Evolutionary conservation across 2,113 vertebrate species (phyloP).

Genomic region (Pogonocichla stellata): DNA sequence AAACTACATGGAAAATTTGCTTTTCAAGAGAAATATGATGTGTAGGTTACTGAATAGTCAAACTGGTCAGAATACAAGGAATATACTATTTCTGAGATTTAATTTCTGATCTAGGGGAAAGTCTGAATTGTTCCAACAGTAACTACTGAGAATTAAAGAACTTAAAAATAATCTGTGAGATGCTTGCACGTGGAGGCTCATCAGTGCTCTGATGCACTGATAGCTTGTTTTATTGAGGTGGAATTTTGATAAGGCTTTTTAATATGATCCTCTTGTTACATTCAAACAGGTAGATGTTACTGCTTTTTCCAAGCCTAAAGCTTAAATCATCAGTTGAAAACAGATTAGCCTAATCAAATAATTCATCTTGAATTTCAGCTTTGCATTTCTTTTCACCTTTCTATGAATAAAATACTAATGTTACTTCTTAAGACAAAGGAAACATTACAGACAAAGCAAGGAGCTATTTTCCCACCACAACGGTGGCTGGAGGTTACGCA

Average conservation of each 20-base stretch:
- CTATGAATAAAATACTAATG: not conserved
- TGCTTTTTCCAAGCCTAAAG: conserved; percentile 2
- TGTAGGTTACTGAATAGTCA: not conserved
- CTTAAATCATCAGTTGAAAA: not conserved
- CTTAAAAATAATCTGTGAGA: not conserved
- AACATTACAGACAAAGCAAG: not conserved
- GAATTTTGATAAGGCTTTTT: conserved; percentile 19
- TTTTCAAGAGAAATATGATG: not conserved
- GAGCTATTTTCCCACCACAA: not conserved
- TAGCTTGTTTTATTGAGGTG: conserved; percentile 29
- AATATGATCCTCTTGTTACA: not conserved
- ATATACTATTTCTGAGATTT: not conserved
- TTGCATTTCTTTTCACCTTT: not conserved
- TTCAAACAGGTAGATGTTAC: not conserved
- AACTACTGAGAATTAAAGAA: not conserved
- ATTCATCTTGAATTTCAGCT: not conserved
- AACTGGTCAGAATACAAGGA: not conserved
- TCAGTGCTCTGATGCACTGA: not conserved
- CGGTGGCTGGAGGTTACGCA: not conserved
- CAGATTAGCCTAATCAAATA: not conserved
- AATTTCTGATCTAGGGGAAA: not conserved
- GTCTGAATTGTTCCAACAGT: not conserved
- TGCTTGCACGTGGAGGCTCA: not conserved
- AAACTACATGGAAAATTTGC: not conserved
- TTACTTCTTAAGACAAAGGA: not conserved